Evolutionary conservation across 2,888 invertebrate species (phyloP), one percentile per base, ranked within the genome.

Genomic region (Leptinotarsa peninsularis): DNA sequence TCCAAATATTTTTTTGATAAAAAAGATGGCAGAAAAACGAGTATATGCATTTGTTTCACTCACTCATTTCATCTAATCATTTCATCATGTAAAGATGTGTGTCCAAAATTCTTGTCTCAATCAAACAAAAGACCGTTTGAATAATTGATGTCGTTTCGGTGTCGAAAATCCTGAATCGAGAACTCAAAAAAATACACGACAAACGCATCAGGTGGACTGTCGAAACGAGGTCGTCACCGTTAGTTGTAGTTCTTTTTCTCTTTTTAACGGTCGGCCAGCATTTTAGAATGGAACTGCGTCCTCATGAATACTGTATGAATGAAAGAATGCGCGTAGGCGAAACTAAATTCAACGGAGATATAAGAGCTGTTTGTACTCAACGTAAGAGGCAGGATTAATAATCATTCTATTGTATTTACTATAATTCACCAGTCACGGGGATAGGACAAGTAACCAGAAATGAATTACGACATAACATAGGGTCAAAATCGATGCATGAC

Each of bases 281-380:
- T 52, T 69, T 56, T 33, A 69, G 69, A 69, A 69, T 69, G 69
- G 68, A 69, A 17, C 56, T n/a, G 43, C 49, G 43, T 69, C 52
- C 69, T 56, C 33, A 69, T 69, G 56, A 69, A 69, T 69, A 69
- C 27, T 69, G 54, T 27, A 69, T 69, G 69, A 69, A 68, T 68
- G 68, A 27, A 67, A 15, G 52, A 50, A 33, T 56, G 43, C 18
- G 33, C 54, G 69, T 69, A 43, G 58, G 69, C 69, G 69, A 56
- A 17, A 69, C n/a, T 43, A 15, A 56, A 69, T 69, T 23, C 69
- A 69, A 58, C 50, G 5, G 69, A 63, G 33, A 63, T 63, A n/a
- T 43, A 43, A 63, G 63, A 63, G 43, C 63, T 43, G 63, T 63
- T 63, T 33, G 63, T 63, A 63, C 33, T 43, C 43, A 33, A 17